Evolutionary conservation across 2,888 invertebrate genomes (phyloP), one percentile per base, ranked within the genome.

Genomic region (Eristalis tenax): DNA sequence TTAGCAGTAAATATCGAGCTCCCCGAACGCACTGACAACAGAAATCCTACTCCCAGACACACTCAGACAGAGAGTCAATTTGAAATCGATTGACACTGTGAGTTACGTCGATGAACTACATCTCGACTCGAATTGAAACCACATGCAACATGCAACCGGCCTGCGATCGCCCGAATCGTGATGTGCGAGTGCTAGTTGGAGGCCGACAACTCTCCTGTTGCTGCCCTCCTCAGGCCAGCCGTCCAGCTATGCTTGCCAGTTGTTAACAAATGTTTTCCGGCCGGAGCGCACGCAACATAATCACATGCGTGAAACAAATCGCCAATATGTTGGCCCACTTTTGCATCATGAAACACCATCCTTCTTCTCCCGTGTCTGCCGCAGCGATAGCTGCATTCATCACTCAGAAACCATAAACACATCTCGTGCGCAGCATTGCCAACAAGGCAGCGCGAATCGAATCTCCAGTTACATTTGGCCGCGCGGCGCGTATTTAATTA

Each of bases 221-320:
- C 18, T 1, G 50, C n/a, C n/a, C 50, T 6, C 3, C 50, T 40
- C 57, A 71, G 61, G 65, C 80, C 64, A 69, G 23, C 22, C 43
- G 79, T 64, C 59, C 70, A 57, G 78, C 65, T 65, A 71, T 35
- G 61, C 68, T 77, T 80, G 73, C 69, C 77, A 56, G 82, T 82
- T 82, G 86, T 86, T 75, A 86, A 86, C 83, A 83, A 83, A 86
- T 86, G 86, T 86, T 86, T 86, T 86, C 86, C 86, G 86, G 86
- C 78, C 83, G 63, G 32, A 78, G 75, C 77, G 75, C 86, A 86
- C 86, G 86, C 86, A 86, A 86, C 86, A 83, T 83, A 86, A 86
- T 86, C 86, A 78, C 86, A 83, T 86, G 86, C 86, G 86, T 86
- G 78, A 82, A 86, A 86, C 83, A 86, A 86, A 83, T 86, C 86